A percentile compares a stretch with the other conserved stretches of the same genome.
Conservation (phyloP, 2,113 vertebrate species). For the Anolis carolinensis region DNA sequence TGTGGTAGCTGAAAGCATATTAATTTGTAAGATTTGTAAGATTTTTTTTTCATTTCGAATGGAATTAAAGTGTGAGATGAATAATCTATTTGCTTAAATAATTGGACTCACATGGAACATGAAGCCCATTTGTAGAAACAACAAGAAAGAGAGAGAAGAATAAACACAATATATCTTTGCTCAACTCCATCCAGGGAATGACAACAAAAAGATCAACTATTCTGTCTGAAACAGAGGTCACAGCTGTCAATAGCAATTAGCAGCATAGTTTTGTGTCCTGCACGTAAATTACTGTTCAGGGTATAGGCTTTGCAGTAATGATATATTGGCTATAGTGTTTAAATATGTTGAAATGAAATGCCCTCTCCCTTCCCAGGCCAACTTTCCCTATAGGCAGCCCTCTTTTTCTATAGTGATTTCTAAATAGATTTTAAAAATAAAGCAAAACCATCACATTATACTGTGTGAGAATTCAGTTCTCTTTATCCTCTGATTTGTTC, state of each 20-base stretch:
- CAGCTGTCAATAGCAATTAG: constrained; percentile 55
- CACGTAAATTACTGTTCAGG: constrained; percentile 33
- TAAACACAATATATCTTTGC: neutral
- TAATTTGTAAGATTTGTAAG: constrained; percentile 30
- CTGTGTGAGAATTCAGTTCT: neutral
- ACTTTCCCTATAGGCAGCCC: neutral
- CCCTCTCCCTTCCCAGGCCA: neutral
- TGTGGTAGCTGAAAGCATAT: constrained; percentile 7
- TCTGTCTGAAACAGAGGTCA: constrained; percentile 54
- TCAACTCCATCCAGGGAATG: constrained; percentile 19
- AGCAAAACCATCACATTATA: neutral
- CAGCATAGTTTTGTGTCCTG: constrained; percentile 22
- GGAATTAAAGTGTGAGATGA: constrained; percentile 37
- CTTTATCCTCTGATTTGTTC: neutral
- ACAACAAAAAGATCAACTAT: constrained; percentile 31
- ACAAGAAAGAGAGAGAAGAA: constrained; percentile 15
- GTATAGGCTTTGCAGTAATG: neutral
- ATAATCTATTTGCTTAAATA: constrained; percentile 39
- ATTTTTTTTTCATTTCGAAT: constrained; percentile 24
- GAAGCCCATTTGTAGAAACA: constrained; percentile 40
- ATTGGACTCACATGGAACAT: constrained; percentile 48
- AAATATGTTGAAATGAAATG: constrained; percentile 16
- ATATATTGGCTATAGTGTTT: neutral
- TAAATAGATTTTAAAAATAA: neutral
- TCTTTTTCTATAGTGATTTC: neutral